Evolutionary conservation across 2,797 vertebrate species (phyloP).

Genomic region (Sylvilagus floridanus): DNA sequence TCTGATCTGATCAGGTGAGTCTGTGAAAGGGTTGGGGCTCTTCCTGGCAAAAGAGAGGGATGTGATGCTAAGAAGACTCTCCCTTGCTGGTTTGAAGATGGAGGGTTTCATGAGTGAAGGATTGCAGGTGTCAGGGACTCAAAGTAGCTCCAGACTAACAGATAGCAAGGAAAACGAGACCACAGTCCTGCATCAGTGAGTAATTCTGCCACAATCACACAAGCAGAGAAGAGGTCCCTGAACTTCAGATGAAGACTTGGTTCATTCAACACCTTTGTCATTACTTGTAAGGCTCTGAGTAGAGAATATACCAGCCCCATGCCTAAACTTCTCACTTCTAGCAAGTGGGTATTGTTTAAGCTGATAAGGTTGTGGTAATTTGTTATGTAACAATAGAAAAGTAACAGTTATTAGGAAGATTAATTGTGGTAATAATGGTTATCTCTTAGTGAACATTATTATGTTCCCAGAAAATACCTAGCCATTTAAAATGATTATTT

Average conservation of each 20-base stretch:
- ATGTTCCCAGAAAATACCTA: background rate
- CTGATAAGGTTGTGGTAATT: background rate
- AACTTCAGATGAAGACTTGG: background rate
- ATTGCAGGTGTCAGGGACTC: background rate
- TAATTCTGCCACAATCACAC: background rate
- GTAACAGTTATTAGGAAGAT: background rate
- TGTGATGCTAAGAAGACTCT: background rate
- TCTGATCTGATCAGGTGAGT: background rate
- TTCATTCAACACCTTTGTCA: background rate
- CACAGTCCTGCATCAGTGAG: background rate
- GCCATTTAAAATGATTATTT: constrained; percentile 17
- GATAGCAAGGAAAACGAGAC: background rate
- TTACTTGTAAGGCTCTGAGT: background rate
- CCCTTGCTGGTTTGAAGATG: background rate
- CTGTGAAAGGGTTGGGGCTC: background rate
- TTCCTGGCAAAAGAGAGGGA: background rate
- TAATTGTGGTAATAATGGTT: background rate
- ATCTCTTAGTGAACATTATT: background rate
- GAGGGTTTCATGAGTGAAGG: background rate
- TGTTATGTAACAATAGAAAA: constrained; percentile 6
- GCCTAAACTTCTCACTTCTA: background rate
- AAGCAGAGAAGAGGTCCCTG: background rate
- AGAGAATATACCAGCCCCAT: background rate
- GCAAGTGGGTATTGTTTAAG: background rate
- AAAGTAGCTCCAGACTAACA: background rate